These are phyloP conservation scores for Laterallus jamaicensis DNA, from an alignment of 2,113 vertebrate species.

Conservation along the genomic window DNA sequence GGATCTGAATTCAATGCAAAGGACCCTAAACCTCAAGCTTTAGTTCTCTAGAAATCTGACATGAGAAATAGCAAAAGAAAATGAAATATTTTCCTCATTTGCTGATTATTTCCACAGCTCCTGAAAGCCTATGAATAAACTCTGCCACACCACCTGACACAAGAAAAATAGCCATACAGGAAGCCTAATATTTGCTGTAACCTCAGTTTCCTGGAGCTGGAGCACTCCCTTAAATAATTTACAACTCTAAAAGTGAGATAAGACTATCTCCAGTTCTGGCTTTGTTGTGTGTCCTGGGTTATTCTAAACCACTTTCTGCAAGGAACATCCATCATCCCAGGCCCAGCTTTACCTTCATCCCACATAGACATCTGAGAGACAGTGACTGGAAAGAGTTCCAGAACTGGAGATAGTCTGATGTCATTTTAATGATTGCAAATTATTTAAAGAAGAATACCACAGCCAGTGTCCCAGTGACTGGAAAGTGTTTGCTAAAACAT, in stretches of 20 bases:
- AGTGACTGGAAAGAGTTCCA: conserved; percentile 22
- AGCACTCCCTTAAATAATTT: conserved; percentile 61
- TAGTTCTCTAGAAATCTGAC: conserved; percentile 18
- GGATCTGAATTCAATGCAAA: neutral
- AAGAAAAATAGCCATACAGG: conserved; percentile 65
- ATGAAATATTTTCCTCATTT: conserved; percentile 52
- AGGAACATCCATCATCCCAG: conserved; percentile 57
- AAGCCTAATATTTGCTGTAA: conserved; percentile 66
- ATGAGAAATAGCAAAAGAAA: conserved; percentile 33
- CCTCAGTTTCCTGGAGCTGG: conserved; percentile 64
- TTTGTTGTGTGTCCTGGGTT: neutral
- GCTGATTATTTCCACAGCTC: conserved; percentile 43
- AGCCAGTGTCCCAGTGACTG: neutral
- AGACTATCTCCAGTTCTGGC: conserved; percentile 49
- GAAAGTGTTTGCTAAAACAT: conserved; percentile 30
- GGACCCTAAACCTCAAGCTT: conserved; percentile 11
- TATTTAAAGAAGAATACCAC: conserved; percentile 44
- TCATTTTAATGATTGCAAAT: conserved; percentile 56
- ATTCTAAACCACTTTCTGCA: conserved; percentile 40
- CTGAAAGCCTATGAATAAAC: conserved; percentile 50
- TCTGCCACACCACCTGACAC: conserved; percentile 35
- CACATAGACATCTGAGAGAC: conserved; percentile 37
- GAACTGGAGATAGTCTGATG: conserved; percentile 50
- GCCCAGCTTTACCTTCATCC: conserved; percentile 47
- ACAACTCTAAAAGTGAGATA: conserved; percentile 64